Evolutionary conservation across 1,140 invertebrate genomes (phyloP), one percentile per base, ranked within the genome.

Genomic region (Drosophila sproati): DNA sequence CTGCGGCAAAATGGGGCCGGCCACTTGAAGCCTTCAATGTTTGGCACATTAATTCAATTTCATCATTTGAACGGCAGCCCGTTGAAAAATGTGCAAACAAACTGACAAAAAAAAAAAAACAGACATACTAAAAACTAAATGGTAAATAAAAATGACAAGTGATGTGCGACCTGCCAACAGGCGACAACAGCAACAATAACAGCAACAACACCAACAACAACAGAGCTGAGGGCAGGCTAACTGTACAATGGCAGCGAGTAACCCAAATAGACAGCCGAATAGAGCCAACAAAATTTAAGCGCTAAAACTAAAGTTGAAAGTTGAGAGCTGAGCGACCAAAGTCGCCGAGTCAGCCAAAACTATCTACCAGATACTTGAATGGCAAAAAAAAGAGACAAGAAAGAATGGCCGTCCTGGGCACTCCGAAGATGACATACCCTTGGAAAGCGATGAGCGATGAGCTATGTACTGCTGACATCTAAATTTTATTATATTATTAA

Each of bases 11-110:
- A 78, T 67, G 77, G 56, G 43, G 57, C 57, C 41, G 64, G 57
- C 39, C 70, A 86, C 82, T 86, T 64, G 78, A 86, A 82, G 57
- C 63, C 78, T 87, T 87, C 82, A 81, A 86, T 81, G 79, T 10
- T 63, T 47, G 48, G 54, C 74, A 50, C 77, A 72, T 76, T 66
- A 78, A 66, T 77, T 73, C 69, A 73, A 73, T 73, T 73, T 73
- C 69, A 77, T 73, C 63, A 69, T 73, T 73, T 64, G 45, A 78
- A 77, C 63, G 73, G 52, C 56, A 73, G 70, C 48, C 63, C 68
- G 67, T 80, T 73, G 56, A 57, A 61, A 77, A 76, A 75, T 66
- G 74, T 51, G 73, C 68, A 82, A 87, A 79, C 68, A 74, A 69
- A 74, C 57, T n/a, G 39, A 43, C 34, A 34, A 34, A 34, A 43